Evolutionary conservation across 2,888 invertebrate genomes (phyloP).

Genomic region (Cyclophora punctaria): DNA sequence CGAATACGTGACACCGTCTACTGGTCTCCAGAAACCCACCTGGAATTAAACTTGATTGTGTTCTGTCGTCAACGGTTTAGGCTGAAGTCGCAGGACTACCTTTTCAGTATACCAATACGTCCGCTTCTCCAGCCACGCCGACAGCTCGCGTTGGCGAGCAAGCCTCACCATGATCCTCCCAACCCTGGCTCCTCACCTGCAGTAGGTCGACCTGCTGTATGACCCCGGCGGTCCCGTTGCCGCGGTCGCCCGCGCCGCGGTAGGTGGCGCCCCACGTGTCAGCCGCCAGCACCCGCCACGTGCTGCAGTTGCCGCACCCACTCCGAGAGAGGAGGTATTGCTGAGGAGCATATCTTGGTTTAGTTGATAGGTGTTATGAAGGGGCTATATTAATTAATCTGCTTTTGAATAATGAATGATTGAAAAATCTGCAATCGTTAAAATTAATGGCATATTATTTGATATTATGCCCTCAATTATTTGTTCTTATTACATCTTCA

Average conservation of each 20-base stretch:
- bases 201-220: slow-evolving; percentile 50
- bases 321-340: slow-evolving; percentile 54
- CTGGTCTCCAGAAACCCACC: slow-evolving; percentile 85
- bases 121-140: too few species aligned
- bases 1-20: slow-evolving; percentile 77
- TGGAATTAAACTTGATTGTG: slow-evolving; percentile 21
- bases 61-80: too few species aligned
- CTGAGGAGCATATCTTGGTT: slow-evolving; percentile 25
- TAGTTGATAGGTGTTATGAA: too few species aligned
- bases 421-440: too few species aligned
- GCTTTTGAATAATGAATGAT: too few species aligned
- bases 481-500: too few species aligned
- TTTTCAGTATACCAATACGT: too few species aligned
- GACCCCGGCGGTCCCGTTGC: slow-evolving; percentile 24
- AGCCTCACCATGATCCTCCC: background rate
- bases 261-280: slow-evolving; percentile 76
- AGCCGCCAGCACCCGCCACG: slow-evolving; percentile 67
- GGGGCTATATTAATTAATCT: too few species aligned
- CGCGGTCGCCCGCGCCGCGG: slow-evolving; percentile 19
- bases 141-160: too few species aligned
- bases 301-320: slow-evolving; percentile 62
- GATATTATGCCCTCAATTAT: too few species aligned
- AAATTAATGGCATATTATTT: too few species aligned
- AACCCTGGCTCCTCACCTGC: slow-evolving; percentile 33
- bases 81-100: background rate